Base-by-base conservation (phyloP, 2,888 invertebrate genomes). In the Corbicula japonica region DNA sequence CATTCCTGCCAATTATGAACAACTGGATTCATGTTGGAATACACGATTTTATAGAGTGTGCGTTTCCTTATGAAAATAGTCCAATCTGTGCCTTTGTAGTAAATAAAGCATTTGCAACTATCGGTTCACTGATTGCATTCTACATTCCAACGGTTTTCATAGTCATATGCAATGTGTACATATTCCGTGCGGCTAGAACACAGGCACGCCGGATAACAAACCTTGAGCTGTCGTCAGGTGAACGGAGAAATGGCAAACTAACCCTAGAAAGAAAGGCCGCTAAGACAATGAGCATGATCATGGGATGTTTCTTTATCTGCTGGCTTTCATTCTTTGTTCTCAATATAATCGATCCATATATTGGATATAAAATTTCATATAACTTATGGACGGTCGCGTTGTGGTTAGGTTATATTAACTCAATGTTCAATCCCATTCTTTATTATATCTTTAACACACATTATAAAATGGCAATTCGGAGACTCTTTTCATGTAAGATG, bases 291-390 rank as follows among this genome's bases (percentile, higher is more conserved):
- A 88, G 89, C 23, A 91, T 92, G 61, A 91, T 92, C 71, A 91
- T 92, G 91, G 91, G 91, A 8, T 89, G 89, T 75, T 92, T 91
- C 73, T 90, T 89, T 76, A 86, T 90, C 23, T 92, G 92, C 65
- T 92, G 92, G 92, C 90, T 89, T 76, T 91, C 91, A 0, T 92
- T 92, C 69, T 92, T 92, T 76, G 88, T 91, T 35, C 76, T 91
- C 41, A 92, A 92, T 73, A 85, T 92, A 15, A 87, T 91, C 26
- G 92, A 92, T 72, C 91, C 92, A 1, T 76, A 91, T 23, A 87
- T 92, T 30, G 88, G 89, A 8, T 91, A 92, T 78, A 81, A 83
- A 71, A 89, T 90, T 50, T 88, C 88, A 23, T 91, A 91, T 76
- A 84, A 79, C 23, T 81, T 88, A 5, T 91, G 90, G 91, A 87